Percentiles rank a stretch among this genome's conserved stretches.
Evolutionary conservation across 2,113 vertebrate genomes (phyloP).

Genomic region (Xiphophorus couchianus): DNA sequence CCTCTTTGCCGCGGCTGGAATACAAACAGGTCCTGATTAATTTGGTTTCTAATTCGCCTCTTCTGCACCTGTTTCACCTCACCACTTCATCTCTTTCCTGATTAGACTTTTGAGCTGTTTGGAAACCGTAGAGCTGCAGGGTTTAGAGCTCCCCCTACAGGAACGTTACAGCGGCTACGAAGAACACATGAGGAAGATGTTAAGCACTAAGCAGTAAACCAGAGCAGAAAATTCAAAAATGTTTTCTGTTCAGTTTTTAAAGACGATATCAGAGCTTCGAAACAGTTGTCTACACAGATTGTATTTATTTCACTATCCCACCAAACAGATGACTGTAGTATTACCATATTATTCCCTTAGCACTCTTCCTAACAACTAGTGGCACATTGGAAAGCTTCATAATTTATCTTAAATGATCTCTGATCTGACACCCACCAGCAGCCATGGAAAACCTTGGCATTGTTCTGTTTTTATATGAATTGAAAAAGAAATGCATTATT

Average conservation of each 20-base stretch:
- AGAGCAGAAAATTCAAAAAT: neutral
- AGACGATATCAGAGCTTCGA: neutral
- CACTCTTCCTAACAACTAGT: no score
- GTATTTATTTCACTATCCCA: no score
- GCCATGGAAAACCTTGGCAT: no score
- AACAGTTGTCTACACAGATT: no score
- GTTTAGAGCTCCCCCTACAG: neutral
- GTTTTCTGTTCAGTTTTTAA: neutral
- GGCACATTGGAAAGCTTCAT: no score
- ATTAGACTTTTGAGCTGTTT: neutral
- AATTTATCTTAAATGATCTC: no score
- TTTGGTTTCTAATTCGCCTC: conserved; percentile 8
- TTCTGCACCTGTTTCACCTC: conserved; percentile 7
- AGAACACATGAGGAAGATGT: neutral
- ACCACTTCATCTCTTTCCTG: conserved; percentile 3
- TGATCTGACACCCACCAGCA: no score
- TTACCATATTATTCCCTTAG: no score
- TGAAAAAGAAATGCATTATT: no score
- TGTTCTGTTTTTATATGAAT: no score
- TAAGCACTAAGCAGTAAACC: neutral
- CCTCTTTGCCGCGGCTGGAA: conserved; percentile 27
- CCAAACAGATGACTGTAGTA: no score
- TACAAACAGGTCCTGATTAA: conserved; percentile 22
- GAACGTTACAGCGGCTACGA: neutral
- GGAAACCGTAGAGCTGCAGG: neutral